A percentile compares a stretch with the other conserved stretches of the same genome.
phyloP scores from a whole-genome alignment of 1,140 invertebrate genomes.

The Saxidomus purpurata region DNA sequence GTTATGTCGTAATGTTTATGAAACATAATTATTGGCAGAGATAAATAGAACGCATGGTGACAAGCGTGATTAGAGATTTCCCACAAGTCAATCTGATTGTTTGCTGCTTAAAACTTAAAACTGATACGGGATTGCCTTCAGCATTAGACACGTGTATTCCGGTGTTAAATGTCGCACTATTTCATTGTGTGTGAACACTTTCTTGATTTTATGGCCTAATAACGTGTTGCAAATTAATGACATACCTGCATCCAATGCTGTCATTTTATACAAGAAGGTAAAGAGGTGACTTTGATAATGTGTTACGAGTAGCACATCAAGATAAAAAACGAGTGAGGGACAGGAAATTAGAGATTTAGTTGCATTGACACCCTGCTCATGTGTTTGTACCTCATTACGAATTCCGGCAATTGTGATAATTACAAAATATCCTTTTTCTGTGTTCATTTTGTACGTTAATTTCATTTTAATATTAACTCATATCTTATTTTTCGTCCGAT shows the following conservation, averaged over 20 bases:
- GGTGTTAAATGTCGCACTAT: slow-evolving; percentile 53
- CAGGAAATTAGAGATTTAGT: slow-evolving; percentile 29
- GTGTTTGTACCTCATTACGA: not conserved
- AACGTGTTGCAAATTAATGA: slow-evolving; percentile 32
- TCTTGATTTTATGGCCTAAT: slow-evolving; percentile 53
- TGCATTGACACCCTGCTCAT: not conserved
- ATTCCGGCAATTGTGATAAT: slow-evolving; percentile 8
- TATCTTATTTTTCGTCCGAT: too few relatives aligned
- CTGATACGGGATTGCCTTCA: slow-evolving; percentile 41
- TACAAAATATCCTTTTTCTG: slow-evolving; percentile 31
- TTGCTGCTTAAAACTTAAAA: slow-evolving; percentile 17
- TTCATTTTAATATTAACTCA: not conserved
- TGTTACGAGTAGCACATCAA: not conserved
- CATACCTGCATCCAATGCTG: slow-evolving; percentile 46
- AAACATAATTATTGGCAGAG: slow-evolving; percentile 33
- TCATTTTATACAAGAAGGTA: slow-evolving; percentile 38
- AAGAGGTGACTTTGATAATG: slow-evolving; percentile 44
- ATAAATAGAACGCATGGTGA: slow-evolving; percentile 26
- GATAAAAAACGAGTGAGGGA: slow-evolving; percentile 9
- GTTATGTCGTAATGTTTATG: slow-evolving; percentile 51
- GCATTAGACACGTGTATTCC: slow-evolving; percentile 9
- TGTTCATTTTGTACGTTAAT: slow-evolving; percentile 2
- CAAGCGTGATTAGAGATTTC: slow-evolving; percentile 36
- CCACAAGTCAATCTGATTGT: slow-evolving; percentile 35
- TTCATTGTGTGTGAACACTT: slow-evolving; percentile 18